Conservation (phyloP, 1,140 invertebrate species). For the Halotydeus destructor region DNA sequence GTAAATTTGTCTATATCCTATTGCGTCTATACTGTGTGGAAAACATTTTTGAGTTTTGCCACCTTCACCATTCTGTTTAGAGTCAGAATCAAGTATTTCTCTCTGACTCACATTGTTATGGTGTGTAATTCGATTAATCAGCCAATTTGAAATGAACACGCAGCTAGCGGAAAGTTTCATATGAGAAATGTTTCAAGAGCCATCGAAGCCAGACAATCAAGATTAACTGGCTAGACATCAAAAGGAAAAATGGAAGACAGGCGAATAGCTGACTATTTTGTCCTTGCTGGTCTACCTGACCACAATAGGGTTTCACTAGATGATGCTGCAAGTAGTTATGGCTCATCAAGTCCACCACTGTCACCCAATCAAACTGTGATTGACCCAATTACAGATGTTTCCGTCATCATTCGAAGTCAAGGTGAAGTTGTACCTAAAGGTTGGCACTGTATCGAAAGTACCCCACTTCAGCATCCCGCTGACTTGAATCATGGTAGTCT, state of each 20-base stretch:
- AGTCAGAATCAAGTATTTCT: too few species aligned
- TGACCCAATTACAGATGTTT: constrained; percentile 81
- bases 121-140: too few species aligned
- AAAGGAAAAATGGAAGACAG: constrained; percentile 30
- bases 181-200: too few species aligned
- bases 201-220: too few species aligned
- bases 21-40: too few species aligned
- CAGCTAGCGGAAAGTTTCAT: too few species aligned
- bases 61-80: too few species aligned
- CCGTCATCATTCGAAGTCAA: constrained; percentile 69
- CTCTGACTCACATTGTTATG: too few species aligned
- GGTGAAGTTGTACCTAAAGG: constrained; percentile 62
- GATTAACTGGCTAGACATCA: too few species aligned
- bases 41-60: too few species aligned
- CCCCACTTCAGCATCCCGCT: constrained; percentile 61
- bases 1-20: too few species aligned
- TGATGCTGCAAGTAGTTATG: not conserved
- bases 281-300: constrained; percentile 77
- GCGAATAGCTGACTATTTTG: constrained; percentile 64
- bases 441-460: constrained; percentile 57
- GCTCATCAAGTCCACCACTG: not conserved
- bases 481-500: constrained; percentile 94
- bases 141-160: too few species aligned
- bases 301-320: constrained; percentile 32
- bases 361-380: not conserved